Evolutionary conservation across 2,888 invertebrate species (phyloP), one percentile per base, ranked within the genome.

Genomic region (Pinctada fucata): DNA sequence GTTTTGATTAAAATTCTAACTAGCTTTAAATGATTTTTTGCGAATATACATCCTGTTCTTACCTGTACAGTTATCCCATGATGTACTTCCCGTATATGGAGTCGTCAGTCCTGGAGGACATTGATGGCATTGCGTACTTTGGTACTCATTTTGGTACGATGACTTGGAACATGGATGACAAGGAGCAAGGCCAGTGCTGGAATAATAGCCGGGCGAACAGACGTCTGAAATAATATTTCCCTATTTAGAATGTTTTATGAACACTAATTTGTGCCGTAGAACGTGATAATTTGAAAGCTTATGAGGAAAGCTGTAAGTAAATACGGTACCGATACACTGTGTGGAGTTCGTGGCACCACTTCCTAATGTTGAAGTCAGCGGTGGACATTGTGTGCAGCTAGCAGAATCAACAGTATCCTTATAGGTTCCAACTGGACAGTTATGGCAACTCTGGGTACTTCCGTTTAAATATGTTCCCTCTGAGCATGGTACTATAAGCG

Each of bases 341-440:
- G 66, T 51, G 3, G 6, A 3, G 47, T 16, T 72, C 31, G 13
- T 51, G 13, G 72, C 45, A 6, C 72, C 77, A 16, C 67, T 31
- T 3, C 16, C 45, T 50, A 71, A 13, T 47, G 77, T 77, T 0
- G 77, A 72, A 13, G 52, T 72, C 31, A 67, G 70, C 5, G 2
- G 3, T 3, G 77, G 77, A 72, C 77, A 77, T 16, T 10, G 3
- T 67, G 72, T 72, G 63, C 77, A 77, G 4, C 49, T 58, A 2
- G 67, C 3, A 3, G 72, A 47, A 1, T 67, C 72, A 6, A 58
- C 72, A 31, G 51, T 71, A n/a, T 66, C 58, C 49, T 77, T 72
- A n/a, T 77, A 77, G 1, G 49, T 50, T 4, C 77, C 77, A 45
- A n/a, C 16, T 6, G 72, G 77, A 71, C 77, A 77, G n/a, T 67